Evolutionary conservation across 2,797 vertebrate species (phyloP), one percentile per base, ranked within the genome.

Genomic region (Muscicapa comitata): DNA sequence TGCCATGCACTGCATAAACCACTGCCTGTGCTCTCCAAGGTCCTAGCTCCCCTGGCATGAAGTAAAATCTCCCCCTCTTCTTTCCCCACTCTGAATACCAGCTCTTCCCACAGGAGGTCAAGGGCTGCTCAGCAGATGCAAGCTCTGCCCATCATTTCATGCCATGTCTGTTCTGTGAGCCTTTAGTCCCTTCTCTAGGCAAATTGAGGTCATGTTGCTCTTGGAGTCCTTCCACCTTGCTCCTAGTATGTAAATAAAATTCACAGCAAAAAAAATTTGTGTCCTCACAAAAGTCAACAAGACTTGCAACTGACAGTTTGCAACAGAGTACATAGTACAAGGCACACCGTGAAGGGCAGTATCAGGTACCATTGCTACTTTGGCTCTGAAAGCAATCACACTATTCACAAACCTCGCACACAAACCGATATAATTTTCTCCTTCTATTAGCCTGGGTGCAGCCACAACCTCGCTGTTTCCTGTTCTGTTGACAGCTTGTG

Each of bases 401-500:
- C 24, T 33, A 20, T 2, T 18, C 53, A 33, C 79, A 85, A 72
- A 63, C 11, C 28, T 35, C 35, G 31, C 28, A 38, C 25, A 13
- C 3, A 12, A 67, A 57, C 24, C 2, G 24, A 24, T 8, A 40
- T 1, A 6, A 9, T 53, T 57, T 80, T 55, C 53, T 48, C 61
- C 45, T 45, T 43, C 18, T 67, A 11, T 58, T 17, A 59, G 48
- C 18, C 28, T 2, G 5, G 48, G 31, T 50, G 18, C 47, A 71
- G 33, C 10, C 62, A 37, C 33, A 83, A 65, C 18, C 51, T 17
- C 0, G 0, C 19, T 24, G 15, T 42, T 78, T 12, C 20, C 54
- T 6, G 1, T 18, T 21, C 47, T 65, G 29, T 11, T 48, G 47
- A 24, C 8, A 16, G 23, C 19, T 20, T 48, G 38, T 0, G 0